Evolutionary conservation across 2,797 vertebrate species (phyloP).

Genomic region (Sebastes taczanowskii): DNA sequence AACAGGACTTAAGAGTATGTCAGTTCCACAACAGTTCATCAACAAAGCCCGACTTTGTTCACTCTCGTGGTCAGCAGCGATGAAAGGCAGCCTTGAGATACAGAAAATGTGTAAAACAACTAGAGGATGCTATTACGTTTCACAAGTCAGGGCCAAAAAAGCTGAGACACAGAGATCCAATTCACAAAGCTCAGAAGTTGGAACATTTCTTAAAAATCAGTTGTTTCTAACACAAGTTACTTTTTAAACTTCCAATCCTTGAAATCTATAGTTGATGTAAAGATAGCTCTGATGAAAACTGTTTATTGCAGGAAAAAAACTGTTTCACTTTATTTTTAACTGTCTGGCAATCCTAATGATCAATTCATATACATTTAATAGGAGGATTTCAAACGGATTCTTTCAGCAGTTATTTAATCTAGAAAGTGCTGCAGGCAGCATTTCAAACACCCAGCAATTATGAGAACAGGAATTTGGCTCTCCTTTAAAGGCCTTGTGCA

Average conservation of each 20-base stretch:
- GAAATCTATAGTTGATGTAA: not conserved
- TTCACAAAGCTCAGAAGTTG: constrained; percentile 58
- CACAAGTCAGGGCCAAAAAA: constrained; percentile 57
- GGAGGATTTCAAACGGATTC: constrained; percentile 53
- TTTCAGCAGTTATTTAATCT: constrained; percentile 68
- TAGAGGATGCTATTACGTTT: constrained; percentile 72
- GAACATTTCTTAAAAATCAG: constrained; percentile 48
- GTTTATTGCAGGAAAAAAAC: not conserved
- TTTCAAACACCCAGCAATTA: constrained; percentile 73
- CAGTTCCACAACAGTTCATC: constrained; percentile 64
- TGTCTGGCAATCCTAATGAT: constrained; percentile 51
- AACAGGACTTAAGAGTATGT: constrained; percentile 51
- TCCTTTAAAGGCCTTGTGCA: constrained; percentile 69
- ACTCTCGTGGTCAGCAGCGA: constrained; percentile 53
- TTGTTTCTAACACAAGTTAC: constrained; percentile 33
- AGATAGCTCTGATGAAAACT: constrained; percentile 4
- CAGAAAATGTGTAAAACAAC: constrained; percentile 76
- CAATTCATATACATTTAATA: constrained; percentile 59
- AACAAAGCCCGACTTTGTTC: constrained; percentile 76
- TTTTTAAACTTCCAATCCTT: constrained; percentile 28
- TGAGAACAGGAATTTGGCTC: constrained; percentile 71
- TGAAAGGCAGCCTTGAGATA: constrained; percentile 77
- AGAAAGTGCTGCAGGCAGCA: constrained; percentile 67
- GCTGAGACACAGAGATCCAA: constrained; percentile 55
- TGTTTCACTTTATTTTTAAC: constrained; percentile 16